Evolutionary conservation across 92 coral and sea anemone species (phyloP).

Genomic region (Phymanthus crucifer): DNA sequence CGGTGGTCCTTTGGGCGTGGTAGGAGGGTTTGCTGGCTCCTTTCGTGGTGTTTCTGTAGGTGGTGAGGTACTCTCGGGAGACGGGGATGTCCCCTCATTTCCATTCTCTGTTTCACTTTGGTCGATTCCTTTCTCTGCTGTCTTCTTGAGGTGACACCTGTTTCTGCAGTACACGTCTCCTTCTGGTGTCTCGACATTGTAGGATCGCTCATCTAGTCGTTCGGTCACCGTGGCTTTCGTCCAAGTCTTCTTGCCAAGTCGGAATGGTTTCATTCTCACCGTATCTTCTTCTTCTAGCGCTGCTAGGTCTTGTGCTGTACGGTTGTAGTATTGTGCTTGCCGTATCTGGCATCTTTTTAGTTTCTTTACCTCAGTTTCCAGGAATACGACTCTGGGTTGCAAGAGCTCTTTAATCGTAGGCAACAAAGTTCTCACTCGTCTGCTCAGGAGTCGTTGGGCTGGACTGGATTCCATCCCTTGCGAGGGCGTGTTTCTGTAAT

Average conservation of each 20-base stretch:
- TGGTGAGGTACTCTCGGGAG: neutral
- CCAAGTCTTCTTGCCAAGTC: slow-evolving; percentile 33
- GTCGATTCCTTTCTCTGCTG: slow-evolving; percentile 7
- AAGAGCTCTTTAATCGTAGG: neutral
- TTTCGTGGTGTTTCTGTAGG: slow-evolving; percentile 1
- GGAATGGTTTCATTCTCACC: slow-evolving; percentile 39
- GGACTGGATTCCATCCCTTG: slow-evolving; percentile 25
- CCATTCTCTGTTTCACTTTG: no score
- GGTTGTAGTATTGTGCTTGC: slow-evolving; percentile 20
- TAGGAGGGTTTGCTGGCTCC: neutral
- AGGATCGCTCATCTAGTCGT: slow-evolving; percentile 40
- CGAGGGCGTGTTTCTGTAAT: slow-evolving; percentile 1
- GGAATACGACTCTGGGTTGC: slow-evolving; percentile 9
- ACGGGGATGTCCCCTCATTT: neutral
- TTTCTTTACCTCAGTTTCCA: neutral
- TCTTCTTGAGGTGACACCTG: slow-evolving; percentile 28
- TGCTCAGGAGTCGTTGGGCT: slow-evolving; percentile 14
- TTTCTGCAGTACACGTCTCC: slow-evolving; percentile 37
- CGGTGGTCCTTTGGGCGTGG: neutral
- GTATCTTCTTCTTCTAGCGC: slow-evolving; percentile 20
- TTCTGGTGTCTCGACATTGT: slow-evolving; percentile 25
- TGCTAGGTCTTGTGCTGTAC: slow-evolving; percentile 26
- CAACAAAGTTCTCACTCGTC: neutral
- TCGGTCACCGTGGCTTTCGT: slow-evolving; percentile 28
- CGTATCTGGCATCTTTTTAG: slow-evolving; percentile 17